Evolutionary conservation across 2,888 invertebrate species (phyloP), one percentile per base, ranked within the genome.

Genomic region (Lymantria monacha): DNA sequence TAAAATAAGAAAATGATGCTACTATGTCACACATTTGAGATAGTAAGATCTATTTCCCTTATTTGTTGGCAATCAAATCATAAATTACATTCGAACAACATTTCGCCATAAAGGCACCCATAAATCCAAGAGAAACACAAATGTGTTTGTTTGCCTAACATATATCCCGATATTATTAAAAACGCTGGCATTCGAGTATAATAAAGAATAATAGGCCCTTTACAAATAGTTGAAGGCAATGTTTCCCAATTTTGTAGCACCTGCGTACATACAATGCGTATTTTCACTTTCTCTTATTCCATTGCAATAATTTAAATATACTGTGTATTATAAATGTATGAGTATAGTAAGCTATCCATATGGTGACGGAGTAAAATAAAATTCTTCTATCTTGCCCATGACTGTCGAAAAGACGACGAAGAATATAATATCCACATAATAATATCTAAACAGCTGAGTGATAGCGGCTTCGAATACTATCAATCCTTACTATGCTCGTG

Each of bases 171-270:
- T 49, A 44, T 44, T 45, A 41, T 31, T 46, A 49, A 52, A 42
- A 51, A 57, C 38, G 42, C 22, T 30, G 10, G 38, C 43, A 49
- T 51, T 51, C 40, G 30, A 15, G 15, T 31, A 51, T 44, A 55
- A 57, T 58, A 55, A 55, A 55, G 47, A 63, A 53, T 61, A 69
- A 70, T 64, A 63, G 60, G 54, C 51, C 55, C 51, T 59, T 59
- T 49, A 42, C 55, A 66, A 58, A 68, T 59, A 61, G 22, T 22
- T 22, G 22, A 22, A 22, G 22, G 22, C 5, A 22, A 22, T 22
- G 22, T 22, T 48, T 42, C 45, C 33, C 11, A 36, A 45, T 53
- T 44, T 22, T 49, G 45, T 33, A 48, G 59, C 59, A 70, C 66
- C 62, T 67, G 64, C 7, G 11, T 11, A 36, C 36, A 36, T 36